Evolutionary conservation across 2,888 invertebrate genomes (phyloP).

Genomic region (Pollenia griseotomentosa): DNA sequence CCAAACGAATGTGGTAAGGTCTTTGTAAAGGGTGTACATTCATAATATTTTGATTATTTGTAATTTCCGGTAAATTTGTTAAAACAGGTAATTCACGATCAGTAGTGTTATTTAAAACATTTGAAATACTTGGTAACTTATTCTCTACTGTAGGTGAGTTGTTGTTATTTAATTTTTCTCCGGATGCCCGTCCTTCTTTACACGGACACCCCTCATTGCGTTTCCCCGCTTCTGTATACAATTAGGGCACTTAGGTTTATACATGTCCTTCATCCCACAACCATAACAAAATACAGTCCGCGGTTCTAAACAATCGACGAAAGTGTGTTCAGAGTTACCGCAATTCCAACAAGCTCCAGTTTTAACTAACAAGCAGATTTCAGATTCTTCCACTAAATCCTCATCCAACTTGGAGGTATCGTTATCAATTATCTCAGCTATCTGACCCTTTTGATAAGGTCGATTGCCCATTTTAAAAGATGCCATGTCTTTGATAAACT

Average conservation of each 20-base stretch:
- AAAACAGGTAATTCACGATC: background rate
- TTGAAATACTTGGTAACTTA: background rate
- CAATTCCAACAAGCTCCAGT: background rate
- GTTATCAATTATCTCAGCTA: background rate
- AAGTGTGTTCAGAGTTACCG: background rate
- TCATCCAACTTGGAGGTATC: background rate
- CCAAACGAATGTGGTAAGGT: background rate
- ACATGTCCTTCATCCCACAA: conserved; percentile 1
- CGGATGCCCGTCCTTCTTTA: background rate
- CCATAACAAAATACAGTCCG: conserved; percentile 19
- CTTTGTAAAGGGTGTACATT: too few species aligned
- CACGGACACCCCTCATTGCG: background rate
- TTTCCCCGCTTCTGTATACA: background rate
- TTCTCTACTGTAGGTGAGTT: too few species aligned
- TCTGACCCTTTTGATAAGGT: background rate
- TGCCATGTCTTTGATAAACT: conserved; percentile 18
- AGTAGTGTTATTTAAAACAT: too few species aligned
- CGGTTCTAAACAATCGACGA: background rate
- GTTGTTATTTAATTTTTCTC: background rate
- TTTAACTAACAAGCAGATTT: background rate
- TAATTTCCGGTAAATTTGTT: background rate
- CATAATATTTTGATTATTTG: background rate
- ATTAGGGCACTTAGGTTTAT: background rate
- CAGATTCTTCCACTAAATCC: background rate
- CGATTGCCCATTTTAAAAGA: background rate